Evolutionary conservation across 2,797 vertebrate genomes (phyloP), one percentile per base, ranked within the genome.

Genomic region (Xyrichtys novacula): DNA sequence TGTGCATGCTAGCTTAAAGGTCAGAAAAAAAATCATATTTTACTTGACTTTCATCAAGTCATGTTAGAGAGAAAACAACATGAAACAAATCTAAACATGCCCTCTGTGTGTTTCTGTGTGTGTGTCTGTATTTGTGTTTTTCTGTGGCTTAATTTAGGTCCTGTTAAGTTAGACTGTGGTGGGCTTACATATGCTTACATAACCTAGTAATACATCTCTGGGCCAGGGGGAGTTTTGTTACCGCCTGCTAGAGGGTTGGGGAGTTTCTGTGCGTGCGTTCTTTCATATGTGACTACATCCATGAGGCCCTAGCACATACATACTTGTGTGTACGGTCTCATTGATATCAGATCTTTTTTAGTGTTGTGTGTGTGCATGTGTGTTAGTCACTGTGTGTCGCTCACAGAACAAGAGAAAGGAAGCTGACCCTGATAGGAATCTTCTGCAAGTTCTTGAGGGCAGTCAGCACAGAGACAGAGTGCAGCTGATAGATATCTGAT

Each of bases 171-270:
- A 66, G 69, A 61, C 63, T 57, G 71, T 44, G 67, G 77, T 76
- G 75, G 76, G 74, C 71, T 85, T 75, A 74, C 46, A 73, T 65
- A 71, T 62, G 63, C 85, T 91, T 91, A 84, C 82, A 80, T 91
- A 91, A 91, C 78, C 57, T 50, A 72, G 85, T 83, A 88, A 89
- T 72, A 81, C 80, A 89, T 85, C 82, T 82, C 25, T 77, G 72
- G 78, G 65, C 77, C 36, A 34, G 65, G 69, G 83, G 81, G 78
- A 76, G 81, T 80, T 78, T 85, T 87, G n/a, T 83, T 64, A 75
- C 66, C n/a, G 57, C 65, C 68, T 80, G 80, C 38, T 47, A 61
- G 31, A 63, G 66, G 72, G 63, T 77, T 63, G 63, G 58, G 40
- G 68, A 64, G 62, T 71, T 78, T 66, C 2, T 4, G 23, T 32